Base-by-base conservation (phyloP, 2,888 invertebrate species). In the Plagiodera versicolora region DNA sequence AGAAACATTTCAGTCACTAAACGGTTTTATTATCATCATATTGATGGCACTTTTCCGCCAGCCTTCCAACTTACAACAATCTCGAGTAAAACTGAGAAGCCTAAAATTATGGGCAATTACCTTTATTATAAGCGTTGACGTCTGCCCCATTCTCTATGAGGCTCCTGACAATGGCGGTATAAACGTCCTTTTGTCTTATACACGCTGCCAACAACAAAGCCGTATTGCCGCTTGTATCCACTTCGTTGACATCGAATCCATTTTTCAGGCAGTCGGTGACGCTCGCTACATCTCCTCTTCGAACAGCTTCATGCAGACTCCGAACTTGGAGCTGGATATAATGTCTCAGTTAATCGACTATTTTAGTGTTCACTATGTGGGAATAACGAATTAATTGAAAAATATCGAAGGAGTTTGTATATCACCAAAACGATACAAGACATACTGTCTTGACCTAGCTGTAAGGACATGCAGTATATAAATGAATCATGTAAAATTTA, bases 191-290 rank as follows among this genome's bases (percentile, higher is more conserved):
- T 39, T 73, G 63, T 63, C 73, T 63, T 24, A 77, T 71, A 20
- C 75, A 72, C 8, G 80, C 80, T 3, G 80, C 77, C 35, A 81
- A 64, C 39, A 81, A 72, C 55, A 81, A 67, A 2, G 81, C 80
- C 14, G 80, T 80, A 45, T 77, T 70, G 39, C 77, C 77, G 19
- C 74, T 72, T 45, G 75, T 75, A 70, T 81, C 81, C 60, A 67
- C 63, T 9, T 63, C 72, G 63, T 81, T 78, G 28, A 76, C 77
- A 47, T 77, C 63, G 5, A 77, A 77, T 0, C 73, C 74, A 30
- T 71, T 73, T 54, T 74, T 63, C 50, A 81, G 69, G 58, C 80
- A 71, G 32, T 74, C 63, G 32, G 67, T 67, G 30, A 80, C 77
- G n/a, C 75, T 70, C 28, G 75, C 73, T 11, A 75, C 67, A 52